A percentile compares a stretch with the other conserved stretches of the same genome.
Evolutionary conservation across 2,888 invertebrate genomes (phyloP).

Genomic region (Ecdyonurus torrentis): DNA sequence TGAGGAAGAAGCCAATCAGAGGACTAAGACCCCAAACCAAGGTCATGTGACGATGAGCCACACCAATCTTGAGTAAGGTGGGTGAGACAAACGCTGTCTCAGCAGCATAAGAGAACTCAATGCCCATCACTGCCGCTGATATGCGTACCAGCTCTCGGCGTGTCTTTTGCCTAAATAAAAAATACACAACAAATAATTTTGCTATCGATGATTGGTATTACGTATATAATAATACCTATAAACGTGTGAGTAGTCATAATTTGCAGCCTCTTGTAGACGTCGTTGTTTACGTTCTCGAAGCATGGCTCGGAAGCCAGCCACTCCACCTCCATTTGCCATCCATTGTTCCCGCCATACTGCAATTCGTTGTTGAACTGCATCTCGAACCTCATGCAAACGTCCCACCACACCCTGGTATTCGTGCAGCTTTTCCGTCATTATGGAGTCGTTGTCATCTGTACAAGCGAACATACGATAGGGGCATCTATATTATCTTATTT

Average conservation of each 20-base stretch:
- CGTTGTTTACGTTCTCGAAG: constrained; percentile 19
- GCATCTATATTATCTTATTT: too few species aligned
- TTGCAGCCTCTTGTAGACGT: constrained; percentile 22
- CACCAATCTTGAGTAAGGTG: constrained; percentile 79
- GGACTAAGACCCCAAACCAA: constrained; percentile 92
- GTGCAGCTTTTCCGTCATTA: constrained; percentile 59
- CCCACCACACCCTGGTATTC: constrained; percentile 64
- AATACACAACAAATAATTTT: constrained; percentile 5
- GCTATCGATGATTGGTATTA: not conserved
- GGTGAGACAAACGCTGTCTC: constrained; percentile 96
- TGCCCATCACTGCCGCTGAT: constrained; percentile 92
- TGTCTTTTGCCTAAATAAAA: constrained; percentile 48
- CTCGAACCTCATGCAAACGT: constrained; percentile 47
- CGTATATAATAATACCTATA: constrained; percentile 38
- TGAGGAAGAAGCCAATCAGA: constrained; percentile 83
- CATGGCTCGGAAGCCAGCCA: constrained; percentile 2
- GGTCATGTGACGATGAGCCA: constrained; percentile 86
- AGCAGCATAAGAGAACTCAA: constrained; percentile 93
- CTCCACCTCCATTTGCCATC: not conserved
- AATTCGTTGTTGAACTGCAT: constrained; percentile 27
- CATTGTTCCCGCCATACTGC: constrained; percentile 28
- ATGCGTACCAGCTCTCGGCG: constrained; percentile 66
- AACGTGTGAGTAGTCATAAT: constrained; percentile 44
- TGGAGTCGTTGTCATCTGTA: not conserved
- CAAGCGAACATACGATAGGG: too few species aligned